A percentile compares a stretch with the other conserved stretches of the same genome.
phyloP scores from a whole-genome alignment of 2,797 vertebrate genomes.

The Sorex maritimensis region DNA sequence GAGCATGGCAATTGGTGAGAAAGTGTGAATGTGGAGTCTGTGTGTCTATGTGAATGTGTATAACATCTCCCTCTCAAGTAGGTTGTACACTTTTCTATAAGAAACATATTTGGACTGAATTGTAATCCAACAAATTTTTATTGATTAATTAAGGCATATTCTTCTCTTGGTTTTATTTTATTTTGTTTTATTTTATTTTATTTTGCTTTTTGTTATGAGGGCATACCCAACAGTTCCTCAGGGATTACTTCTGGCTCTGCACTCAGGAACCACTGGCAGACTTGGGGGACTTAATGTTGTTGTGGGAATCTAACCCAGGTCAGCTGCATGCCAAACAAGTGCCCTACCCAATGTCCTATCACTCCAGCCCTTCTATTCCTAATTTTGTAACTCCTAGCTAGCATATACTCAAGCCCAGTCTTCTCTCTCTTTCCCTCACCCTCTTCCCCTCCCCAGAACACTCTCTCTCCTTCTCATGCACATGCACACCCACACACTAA shows the following conservation, averaged over 20 bases:
- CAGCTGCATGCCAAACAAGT: no score
- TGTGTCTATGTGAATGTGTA: background rate
- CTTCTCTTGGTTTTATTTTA: background rate
- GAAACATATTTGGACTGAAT: background rate
- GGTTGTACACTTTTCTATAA: constrained; percentile 25
- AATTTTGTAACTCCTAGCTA: background rate
- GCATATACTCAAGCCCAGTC: no score
- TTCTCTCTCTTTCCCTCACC: background rate
- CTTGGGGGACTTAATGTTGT: no score
- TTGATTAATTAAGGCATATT: constrained; percentile 32
- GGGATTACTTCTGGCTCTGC: no score
- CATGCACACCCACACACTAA: background rate
- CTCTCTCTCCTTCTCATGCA: background rate
- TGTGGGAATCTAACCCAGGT: no score
- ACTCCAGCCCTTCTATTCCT: background rate
- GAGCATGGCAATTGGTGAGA: background rate
- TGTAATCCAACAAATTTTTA: constrained; percentile 22
- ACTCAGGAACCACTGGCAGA: no score
- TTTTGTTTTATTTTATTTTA: no score
- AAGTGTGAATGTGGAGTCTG: background rate
- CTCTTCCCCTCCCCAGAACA: background rate
- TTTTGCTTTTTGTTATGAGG: no score
- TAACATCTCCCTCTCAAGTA: background rate
- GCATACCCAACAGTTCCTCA: no score
- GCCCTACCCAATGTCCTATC: no score